phyloP scores from a whole-genome alignment of 2,888 invertebrate species.

The Trypoxylon attenuatum region DNA sequence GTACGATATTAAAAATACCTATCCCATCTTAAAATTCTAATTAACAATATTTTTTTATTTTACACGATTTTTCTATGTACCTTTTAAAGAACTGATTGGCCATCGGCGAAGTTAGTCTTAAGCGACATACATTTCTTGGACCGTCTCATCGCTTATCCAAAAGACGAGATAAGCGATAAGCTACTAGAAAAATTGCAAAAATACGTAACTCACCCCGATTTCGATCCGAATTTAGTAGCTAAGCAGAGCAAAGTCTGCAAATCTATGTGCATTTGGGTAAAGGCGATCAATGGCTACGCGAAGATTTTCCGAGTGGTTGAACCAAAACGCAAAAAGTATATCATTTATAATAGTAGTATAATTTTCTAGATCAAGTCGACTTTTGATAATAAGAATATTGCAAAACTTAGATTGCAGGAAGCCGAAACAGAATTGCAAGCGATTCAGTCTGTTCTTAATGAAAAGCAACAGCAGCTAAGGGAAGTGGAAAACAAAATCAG shows the following conservation, averaged over 20 bases:
- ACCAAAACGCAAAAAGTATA: constrained; percentile 88
- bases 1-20: no score
- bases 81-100: constrained; percentile 87
- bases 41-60: no score
- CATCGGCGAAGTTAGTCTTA: constrained; percentile 86
- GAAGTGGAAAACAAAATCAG: constrained; percentile 85
- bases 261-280: constrained; percentile 94
- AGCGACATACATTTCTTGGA: constrained; percentile 90
- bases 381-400: no score
- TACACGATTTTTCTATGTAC: no score
- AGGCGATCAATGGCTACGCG: constrained; percentile 92
- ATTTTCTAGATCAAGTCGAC: not conserved
- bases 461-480: constrained; percentile 88
- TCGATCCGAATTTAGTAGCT: constrained; percentile 88
- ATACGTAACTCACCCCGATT: constrained; percentile 90
- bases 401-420: constrained; percentile 59
- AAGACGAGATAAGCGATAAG: constrained; percentile 88
- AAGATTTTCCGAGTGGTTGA: constrained; percentile 91
- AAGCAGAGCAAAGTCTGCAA: constrained; percentile 92
- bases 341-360: no score
- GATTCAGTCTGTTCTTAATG: constrained; percentile 84
- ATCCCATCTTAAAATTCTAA: no score
- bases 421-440: constrained; percentile 86
- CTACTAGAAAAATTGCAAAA: constrained; percentile 86
- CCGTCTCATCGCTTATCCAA: constrained; percentile 88